Evolutionary conservation across 2,113 vertebrate species (phyloP), one percentile per base, ranked within the genome.

Genomic region (Apteryx owenii): DNA sequence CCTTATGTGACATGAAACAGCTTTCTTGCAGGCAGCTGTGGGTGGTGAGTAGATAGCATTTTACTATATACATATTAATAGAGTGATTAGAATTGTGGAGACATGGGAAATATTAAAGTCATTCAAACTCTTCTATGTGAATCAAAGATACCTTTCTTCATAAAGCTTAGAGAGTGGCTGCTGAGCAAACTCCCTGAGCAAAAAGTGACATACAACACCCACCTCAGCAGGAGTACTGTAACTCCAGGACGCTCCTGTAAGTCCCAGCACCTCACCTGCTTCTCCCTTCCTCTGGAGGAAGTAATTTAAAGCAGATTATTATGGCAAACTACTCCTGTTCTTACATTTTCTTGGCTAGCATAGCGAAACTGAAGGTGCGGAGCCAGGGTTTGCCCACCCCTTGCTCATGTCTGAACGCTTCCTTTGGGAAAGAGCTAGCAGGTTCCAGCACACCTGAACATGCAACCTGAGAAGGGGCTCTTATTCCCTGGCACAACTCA

Each of bases 371-470:
- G 56, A 81, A 50, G 3, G 31, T 81, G 58, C 12, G 65, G 42
- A 85, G 9, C 9, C 15, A 12, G 26, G 11, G 12, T 70, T 69
- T 93, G 2, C 64, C 58, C 28, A 12, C 5, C 79, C 28, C 5
- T 58, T 80, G 21, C 11, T 70, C 36, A 7, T 10, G 5, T 66
- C 46, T 62, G 31, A 66, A 5, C 2, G 1, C 23, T 33, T 66
- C 38, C 33, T 54, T 53, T 42, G 33, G 82, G 44, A 61, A 61
- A 28, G 38, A 72, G 16, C 44, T 42, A 65, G 20, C 1, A 2
- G 58, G 53, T 65, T 40, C 28, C 15, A 6, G 14, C 12, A 42
- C 0, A 1, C 33, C 36, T 38, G 18, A 50, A 58, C 2, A 0
- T 20, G 28, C n/a, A 77, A 10, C 12, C 22, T 7, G 22, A 62